phyloP scores from a whole-genome alignment of 2,797 vertebrate species.

The Thamnophis elegans region DNA sequence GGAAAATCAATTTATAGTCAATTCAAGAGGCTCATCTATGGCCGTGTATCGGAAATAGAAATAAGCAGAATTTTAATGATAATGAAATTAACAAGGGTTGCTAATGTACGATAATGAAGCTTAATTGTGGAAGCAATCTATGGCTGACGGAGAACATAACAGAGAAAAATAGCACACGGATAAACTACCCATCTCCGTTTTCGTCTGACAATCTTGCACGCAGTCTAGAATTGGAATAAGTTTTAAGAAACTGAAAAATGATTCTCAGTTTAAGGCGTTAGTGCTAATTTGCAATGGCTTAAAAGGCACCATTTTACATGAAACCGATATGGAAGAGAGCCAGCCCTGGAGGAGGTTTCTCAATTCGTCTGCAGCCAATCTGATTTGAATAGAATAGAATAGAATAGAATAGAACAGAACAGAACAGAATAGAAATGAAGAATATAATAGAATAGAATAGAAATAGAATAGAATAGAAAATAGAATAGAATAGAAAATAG shows the following conservation, averaged over 20 bases:
- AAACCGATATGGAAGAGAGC: constrained; percentile 46
- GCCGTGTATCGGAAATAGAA: background rate
- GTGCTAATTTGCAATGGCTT: constrained; percentile 34
- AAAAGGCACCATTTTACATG: constrained; percentile 38
- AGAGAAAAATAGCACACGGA: constrained; percentile 21
- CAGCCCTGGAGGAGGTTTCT: constrained; percentile 55
- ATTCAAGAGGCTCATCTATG: background rate
- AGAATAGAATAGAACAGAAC: no score
- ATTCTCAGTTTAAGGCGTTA: constrained; percentile 51
- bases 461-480: no score
- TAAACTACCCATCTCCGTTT: constrained; percentile 22
- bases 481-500: no score
- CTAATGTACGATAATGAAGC: constrained; percentile 33
- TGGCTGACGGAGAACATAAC: background rate
- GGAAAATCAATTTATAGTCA: background rate
- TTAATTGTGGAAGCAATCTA: constrained; percentile 14
- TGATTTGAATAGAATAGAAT: constrained; percentile 1
- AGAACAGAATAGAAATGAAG: no score
- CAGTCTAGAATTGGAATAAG: constrained; percentile 31
- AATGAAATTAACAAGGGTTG: constrained; percentile 32
- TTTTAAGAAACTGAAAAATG: constrained; percentile 41
- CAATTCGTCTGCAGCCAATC: constrained; percentile 62
- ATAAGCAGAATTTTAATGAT: background rate
- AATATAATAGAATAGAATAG: no score
- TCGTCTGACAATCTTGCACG: constrained; percentile 12